Base-by-base conservation (phyloP, 2,888 invertebrate genomes). In the Allolobophora icterica region DNA sequence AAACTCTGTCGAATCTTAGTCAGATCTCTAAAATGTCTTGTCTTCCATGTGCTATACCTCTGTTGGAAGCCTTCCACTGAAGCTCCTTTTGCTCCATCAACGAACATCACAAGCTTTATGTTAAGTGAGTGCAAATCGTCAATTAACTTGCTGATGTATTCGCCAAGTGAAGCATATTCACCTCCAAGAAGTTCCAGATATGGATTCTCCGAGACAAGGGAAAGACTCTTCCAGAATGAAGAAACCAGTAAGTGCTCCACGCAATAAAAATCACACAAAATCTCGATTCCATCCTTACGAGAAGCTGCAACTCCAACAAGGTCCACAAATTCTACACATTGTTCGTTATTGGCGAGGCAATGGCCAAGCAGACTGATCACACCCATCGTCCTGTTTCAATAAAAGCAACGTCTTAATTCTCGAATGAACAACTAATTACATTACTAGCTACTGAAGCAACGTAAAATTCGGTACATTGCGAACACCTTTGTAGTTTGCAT, bases 191-290 rank as follows among this genome's bases (percentile, higher is more conserved):
- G 92, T 35, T 93, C 92, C n/a, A 95, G 92, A 91, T 94, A 94
- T 13, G 92, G 91, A 91, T 95, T 95, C 19, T 93, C 90, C 24
- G 92, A 91, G 2, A 93, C 90, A 19, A 91, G 89, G 34, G 92
- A 90, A 35, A 94, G 89, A 45, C 93, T 93, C 24, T 92, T 92
- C 94, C 94, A 94, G 45, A 95, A 94, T n/a, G 93, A 93, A 2
- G 91, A 42, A 24, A 93, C 24, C n/a, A 95, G 91, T 33, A 93
- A 91, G 24, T 94, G 94, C 90, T 94, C 92, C 92, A 95, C 94
- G 24, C 93, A 93, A 92, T 94, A 94, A 90, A 93, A 95, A 90
- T 95, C 95, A 5, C 94, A 94, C 34, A 95, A 93, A 52, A 95
- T 93, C 92, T 94, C 94, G 45, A 95, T 94, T 6, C 94, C 94